Conservation (phyloP, 2,113 vertebrate genomes). For the Illadopsis cleaveri region DNA sequence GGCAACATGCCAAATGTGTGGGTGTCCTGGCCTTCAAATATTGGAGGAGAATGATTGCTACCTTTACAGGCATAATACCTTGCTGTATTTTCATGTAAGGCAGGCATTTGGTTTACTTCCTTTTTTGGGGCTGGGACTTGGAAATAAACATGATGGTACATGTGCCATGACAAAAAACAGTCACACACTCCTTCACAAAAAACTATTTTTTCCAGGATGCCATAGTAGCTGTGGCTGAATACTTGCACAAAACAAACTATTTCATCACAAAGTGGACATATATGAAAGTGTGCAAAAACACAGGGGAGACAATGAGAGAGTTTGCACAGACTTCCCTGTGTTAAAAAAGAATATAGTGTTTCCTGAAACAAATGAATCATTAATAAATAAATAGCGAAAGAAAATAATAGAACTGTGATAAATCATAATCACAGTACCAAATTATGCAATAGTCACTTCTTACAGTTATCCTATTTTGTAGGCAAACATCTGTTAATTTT, state of each 20-base stretch:
- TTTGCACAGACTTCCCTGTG: not conserved
- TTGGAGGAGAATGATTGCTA: not conserved
- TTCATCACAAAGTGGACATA: not conserved
- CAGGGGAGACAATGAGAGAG: not conserved
- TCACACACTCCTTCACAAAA: not conserved
- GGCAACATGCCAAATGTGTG: constrained; percentile 44
- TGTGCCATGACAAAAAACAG: not conserved
- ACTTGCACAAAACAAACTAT: not conserved
- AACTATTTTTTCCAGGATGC: not conserved
- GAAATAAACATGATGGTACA: not conserved
- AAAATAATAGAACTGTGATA: not conserved
- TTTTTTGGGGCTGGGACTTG: not conserved
- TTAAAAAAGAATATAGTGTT: not conserved
- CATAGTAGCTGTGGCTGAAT: not conserved
- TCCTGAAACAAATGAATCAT: not conserved
- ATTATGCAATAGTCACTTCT: not conserved
- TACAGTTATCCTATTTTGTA: not conserved
- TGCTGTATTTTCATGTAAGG: not conserved
- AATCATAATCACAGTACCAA: not conserved
- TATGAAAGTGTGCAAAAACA: not conserved
- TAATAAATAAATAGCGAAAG: not conserved
- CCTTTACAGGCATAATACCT: not conserved
- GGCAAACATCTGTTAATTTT: constrained; percentile 1
- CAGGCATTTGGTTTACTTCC: not conserved
- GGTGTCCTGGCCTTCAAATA: constrained; percentile 44